Evolutionary conservation across 2,888 invertebrate genomes (phyloP), one percentile per base, ranked within the genome.

Genomic region (Philereme vetulata): DNA sequence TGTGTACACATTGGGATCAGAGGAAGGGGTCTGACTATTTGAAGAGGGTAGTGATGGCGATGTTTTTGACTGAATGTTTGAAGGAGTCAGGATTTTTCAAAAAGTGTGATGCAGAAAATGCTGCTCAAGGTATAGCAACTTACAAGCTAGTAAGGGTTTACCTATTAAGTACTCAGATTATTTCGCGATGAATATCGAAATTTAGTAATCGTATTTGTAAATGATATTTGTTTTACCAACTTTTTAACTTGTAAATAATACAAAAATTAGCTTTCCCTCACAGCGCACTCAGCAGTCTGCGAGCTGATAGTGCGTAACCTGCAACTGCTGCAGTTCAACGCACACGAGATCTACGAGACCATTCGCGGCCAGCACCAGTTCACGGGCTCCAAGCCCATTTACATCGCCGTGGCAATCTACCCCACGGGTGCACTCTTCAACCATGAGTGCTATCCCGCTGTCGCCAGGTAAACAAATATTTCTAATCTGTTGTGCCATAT

Each of bases 241-340:
- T 21, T 21, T 21, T 21, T 21, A 21, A 21, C 2, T 21, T 21
- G 21, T 21, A 21, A n/a, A 21, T 21, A 21, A 21, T 21, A 21
- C 21, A 21, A 1, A 21, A 21, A 21, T 21, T 21, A 1, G 21
- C 21, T 21, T 21, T 21, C 21, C 21, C 21, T 21, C 21, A 1
- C 74, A 90, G 88, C 81, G 0, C 78, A 88, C 65, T 71, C 46
- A 4, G 75, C 80, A 4, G 79, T 96, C 32, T 95, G 93, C 7
- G 94, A 95, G 53, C 83, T 96, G 21, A 78, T 97, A 6, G 84
- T 96, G 6, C 94, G 94, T 43, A 93, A 96, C 72, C 89, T 97
- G 7, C 96, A 96, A 82, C 91, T 96, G 52, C 84, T 97, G 9
- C 97, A 97, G 79, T 97, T 97, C 82, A 97, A 97, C 78, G 97